Percentiles rank a stretch among this genome's conserved stretches.
phyloP scores from a whole-genome alignment of 2,888 invertebrate genomes.

The Blastobasis adustella region DNA sequence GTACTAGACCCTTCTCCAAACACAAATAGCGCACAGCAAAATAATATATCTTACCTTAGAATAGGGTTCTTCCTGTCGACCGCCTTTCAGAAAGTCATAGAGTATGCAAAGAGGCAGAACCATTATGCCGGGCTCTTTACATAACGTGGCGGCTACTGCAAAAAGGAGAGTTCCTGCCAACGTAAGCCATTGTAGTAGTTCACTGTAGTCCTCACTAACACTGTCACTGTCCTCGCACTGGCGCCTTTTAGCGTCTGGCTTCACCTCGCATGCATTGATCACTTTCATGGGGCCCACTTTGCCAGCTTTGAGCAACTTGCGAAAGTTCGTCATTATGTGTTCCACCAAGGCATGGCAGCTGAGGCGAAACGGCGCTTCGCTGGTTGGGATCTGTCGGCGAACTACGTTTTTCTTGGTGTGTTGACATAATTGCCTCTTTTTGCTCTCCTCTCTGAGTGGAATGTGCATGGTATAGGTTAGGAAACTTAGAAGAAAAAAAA shows the following conservation, averaged over 20 bases:
- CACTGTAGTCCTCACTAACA: constrained; percentile 60
- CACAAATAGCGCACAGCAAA: constrained; percentile 5
- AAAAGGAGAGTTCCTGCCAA: constrained; percentile 77
- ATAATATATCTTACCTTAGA: constrained; percentile 68
- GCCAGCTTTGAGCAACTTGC: constrained; percentile 54
- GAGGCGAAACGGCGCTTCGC: constrained; percentile 53
- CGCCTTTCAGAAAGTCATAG: constrained; percentile 84
- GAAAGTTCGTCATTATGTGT: constrained; percentile 61
- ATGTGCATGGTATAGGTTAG: constrained; percentile 89
- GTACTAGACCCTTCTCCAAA: constrained; percentile 16
- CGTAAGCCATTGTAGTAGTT: constrained; percentile 70
- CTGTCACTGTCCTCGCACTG: constrained; percentile 59
- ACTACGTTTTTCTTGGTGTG: constrained; percentile 43
- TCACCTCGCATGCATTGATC: constrained; percentile 50
- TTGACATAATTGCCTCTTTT: constrained; percentile 47
- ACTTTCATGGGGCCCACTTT: constrained; percentile 56
- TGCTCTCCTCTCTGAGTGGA: constrained; percentile 72
- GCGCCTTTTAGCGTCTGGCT: constrained; percentile 41
- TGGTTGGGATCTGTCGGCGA: constrained; percentile 34
- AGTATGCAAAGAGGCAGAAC: constrained; percentile 92
- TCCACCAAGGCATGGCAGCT: constrained; percentile 62
- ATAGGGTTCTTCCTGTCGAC: constrained; percentile 60
- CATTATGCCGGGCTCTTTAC: constrained; percentile 96
- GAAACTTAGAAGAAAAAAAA: constrained; percentile 91
- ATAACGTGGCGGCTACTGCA: constrained; percentile 88